These are phyloP conservation scores for Calephelis nemesis DNA, from an alignment of 1,140 invertebrate species.

Conservation along the genomic window DNA sequence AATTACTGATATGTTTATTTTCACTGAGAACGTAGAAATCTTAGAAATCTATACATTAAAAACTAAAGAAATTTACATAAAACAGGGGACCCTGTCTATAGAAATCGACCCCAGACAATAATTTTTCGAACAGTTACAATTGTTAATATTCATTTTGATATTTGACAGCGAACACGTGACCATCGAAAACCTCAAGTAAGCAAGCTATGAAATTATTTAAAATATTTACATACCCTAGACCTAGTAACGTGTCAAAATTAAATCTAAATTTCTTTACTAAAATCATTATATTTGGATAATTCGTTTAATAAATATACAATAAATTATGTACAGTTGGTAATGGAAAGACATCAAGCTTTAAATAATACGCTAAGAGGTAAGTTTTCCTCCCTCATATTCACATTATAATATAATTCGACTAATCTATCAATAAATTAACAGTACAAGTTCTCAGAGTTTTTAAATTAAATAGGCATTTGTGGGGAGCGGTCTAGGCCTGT, in stretches of 20 bases:
- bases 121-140: no score
- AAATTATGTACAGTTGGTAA: constrained; percentile 24
- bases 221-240: constrained; percentile 23
- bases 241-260: not conserved
- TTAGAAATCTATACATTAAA: no score
- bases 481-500: no score
- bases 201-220: constrained; percentile 2
- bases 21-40: no score
- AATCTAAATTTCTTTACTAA: constrained; percentile 19
- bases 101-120: no score
- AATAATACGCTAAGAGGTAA: constrained; percentile 1
- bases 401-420: not conserved
- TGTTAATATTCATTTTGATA: not conserved
- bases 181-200: constrained; percentile 10
- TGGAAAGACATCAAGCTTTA: constrained; percentile 23
- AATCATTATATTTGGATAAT: constrained; percentile 25
- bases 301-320: constrained; percentile 16
- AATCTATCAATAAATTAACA: constrained; percentile 3
- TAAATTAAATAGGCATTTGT: not conserved
- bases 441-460: not conserved
- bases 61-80: no score
- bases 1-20: no score
- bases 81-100: no score
- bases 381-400: not conserved
- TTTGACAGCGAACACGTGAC: constrained; percentile 2